Evolutionary conservation across 1,140 invertebrate species (phyloP).

Genomic region (Venturia canescens): DNA sequence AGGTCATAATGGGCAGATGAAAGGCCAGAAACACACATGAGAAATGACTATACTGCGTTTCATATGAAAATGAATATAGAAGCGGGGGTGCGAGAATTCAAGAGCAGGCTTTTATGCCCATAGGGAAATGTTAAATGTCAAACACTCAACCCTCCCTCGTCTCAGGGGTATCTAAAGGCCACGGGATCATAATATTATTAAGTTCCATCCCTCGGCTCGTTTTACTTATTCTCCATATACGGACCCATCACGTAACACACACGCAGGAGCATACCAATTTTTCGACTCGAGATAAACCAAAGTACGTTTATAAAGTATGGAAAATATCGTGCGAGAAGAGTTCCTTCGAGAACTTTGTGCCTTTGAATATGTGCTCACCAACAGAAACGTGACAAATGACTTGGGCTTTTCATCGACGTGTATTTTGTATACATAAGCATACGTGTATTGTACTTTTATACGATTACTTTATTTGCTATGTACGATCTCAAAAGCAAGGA

Average conservation of each 20-base stretch:
- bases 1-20: conserved; percentile 17
- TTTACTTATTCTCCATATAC: conserved; percentile 66
- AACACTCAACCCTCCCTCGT: conserved; percentile 64
- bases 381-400: conserved; percentile 43
- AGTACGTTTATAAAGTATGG: conserved; percentile 24
- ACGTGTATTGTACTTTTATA: conserved; percentile 1
- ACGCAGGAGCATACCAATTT: not conserved
- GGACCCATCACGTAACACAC: conserved; percentile 26
- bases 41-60: not conserved
- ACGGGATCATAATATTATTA: conserved; percentile 73
- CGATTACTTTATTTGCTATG: conserved; percentile 44
- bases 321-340: conserved; percentile 28
- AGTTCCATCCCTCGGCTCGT: conserved; percentile 64
- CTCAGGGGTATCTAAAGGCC: conserved; percentile 70
- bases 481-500: conserved; percentile 27
- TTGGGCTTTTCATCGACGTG: conserved; percentile 39
- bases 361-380: not conserved
- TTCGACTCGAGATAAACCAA: conserved; percentile 19
- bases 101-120: conserved; percentile 51
- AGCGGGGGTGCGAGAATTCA: conserved; percentile 4
- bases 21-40: conserved; percentile 8
- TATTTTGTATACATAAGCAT: not conserved
- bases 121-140: conserved; percentile 75
- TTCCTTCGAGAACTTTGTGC: conserved; percentile 37
- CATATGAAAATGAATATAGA: conserved; percentile 4